Evolutionary conservation across 1,140 invertebrate species (phyloP).

Genomic region (Oryctes rhinoceros): DNA sequence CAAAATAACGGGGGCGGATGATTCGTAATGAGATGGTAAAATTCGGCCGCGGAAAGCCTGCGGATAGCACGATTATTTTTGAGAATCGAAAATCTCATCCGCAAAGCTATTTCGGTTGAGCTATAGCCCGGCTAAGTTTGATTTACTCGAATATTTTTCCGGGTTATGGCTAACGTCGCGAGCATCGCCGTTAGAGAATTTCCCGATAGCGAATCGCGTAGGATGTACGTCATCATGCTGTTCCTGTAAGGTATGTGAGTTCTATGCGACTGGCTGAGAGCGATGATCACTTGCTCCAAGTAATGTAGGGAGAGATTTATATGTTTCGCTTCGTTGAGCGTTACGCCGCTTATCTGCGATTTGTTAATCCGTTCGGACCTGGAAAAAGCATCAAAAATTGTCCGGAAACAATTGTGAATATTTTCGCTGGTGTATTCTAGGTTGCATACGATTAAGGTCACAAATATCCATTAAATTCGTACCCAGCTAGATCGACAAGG

Average conservation of each 20-base stretch:
- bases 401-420: neutral
- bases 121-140: too few relatives aligned
- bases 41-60: too few relatives aligned
- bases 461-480: conserved; percentile 46
- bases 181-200: conserved; percentile 76
- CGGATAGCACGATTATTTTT: too few relatives aligned
- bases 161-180: conserved; percentile 68
- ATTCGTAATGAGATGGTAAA: too few relatives aligned
- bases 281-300: conserved; percentile 74
- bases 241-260: conserved; percentile 73
- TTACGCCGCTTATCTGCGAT: conserved; percentile 62
- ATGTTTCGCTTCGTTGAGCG: conserved; percentile 70
- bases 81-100: too few relatives aligned
- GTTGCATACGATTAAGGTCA: neutral
- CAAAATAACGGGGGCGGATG: too few relatives aligned
- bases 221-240: conserved; percentile 71
- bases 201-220: conserved; percentile 72
- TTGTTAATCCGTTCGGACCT: conserved; percentile 64
- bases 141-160: conserved; percentile 64
- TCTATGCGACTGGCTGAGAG: conserved; percentile 67
- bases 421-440: neutral
- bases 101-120: too few relatives aligned
- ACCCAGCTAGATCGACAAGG: conserved; percentile 74
- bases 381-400: conserved; percentile 37
- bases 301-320: conserved; percentile 76